Conservation (phyloP, 1,140 invertebrate species). For the Leptonema lineaticorne region DNA sequence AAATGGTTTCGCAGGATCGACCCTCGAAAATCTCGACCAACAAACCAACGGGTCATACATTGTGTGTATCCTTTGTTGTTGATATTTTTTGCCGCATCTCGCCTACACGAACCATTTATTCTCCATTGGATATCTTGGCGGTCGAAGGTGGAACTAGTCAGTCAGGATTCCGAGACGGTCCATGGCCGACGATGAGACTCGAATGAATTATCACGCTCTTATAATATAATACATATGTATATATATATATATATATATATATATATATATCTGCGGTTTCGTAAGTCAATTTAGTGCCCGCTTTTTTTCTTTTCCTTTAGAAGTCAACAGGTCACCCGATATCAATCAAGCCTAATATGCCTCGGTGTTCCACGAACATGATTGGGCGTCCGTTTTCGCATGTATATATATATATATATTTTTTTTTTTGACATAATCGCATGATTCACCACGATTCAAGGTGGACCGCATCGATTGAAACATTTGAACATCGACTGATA, state of each 20-base stretch:
- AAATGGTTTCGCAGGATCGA: neutral
- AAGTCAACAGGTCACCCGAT: neutral
- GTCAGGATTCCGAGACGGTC: constrained; percentile 25
- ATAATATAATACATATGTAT: no score
- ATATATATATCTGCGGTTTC: neutral
- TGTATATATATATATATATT: neutral
- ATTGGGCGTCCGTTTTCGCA: neutral
- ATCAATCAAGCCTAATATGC: no score
- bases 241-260: no score
- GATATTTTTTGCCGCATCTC: neutral
- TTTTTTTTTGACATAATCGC: neutral
- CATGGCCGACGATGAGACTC: constrained; percentile 3
- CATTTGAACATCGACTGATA: no score
- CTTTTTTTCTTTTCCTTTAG: neutral
- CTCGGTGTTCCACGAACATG: neutral
- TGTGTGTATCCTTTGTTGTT: neutral
- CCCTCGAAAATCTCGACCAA: constrained; percentile 10
- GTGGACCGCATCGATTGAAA: no score
- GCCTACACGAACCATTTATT: constrained; percentile 13
- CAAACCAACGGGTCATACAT: neutral
- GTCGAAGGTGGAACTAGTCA: constrained; percentile 10
- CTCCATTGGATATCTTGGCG: neutral
- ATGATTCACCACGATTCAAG: no score
- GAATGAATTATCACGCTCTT: constrained; percentile 10
- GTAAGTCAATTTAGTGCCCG: neutral